phyloP scores from a whole-genome alignment of 1,140 invertebrate genomes.

The Penaeus japonicus region DNA sequence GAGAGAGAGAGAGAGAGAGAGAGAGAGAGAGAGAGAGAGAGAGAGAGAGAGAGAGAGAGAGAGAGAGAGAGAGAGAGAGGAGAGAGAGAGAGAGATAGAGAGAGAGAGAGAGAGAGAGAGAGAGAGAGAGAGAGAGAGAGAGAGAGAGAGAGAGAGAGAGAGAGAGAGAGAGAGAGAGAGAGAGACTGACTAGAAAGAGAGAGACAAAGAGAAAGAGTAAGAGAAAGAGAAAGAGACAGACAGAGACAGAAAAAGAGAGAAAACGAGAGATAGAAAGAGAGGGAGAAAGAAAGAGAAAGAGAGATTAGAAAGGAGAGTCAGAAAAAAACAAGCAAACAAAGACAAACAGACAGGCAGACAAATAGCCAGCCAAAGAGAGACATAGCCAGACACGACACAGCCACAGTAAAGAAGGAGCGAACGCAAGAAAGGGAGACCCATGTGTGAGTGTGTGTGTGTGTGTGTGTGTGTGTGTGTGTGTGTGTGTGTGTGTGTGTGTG shows the following conservation, averaged over 20 bases:
- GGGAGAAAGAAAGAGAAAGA: conserved; percentile 4
- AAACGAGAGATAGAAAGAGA: conserved; percentile 6
- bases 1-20: background rate
- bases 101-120: background rate
- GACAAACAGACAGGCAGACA: too few species aligned
- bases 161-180: background rate
- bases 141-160: background rate
- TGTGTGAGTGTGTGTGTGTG: background rate
- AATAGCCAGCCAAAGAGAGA: too few species aligned
- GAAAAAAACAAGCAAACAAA: too few species aligned
- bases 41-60: background rate
- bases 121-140: background rate
- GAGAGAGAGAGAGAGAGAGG: background rate
- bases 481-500: too few species aligned
- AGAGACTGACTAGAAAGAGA: background rate
- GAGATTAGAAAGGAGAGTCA: background rate
- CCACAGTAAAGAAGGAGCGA: too few species aligned
- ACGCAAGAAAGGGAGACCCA: background rate
- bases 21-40: background rate
- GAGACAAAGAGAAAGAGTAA: background rate
- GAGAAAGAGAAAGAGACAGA: background rate
- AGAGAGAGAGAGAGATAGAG: background rate
- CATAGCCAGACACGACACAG: too few species aligned
- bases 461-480: too few species aligned
- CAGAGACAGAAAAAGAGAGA: conserved; percentile 9